Conservation (phyloP, 1,140 invertebrate species). For the Nautilus pompilius region DNA sequence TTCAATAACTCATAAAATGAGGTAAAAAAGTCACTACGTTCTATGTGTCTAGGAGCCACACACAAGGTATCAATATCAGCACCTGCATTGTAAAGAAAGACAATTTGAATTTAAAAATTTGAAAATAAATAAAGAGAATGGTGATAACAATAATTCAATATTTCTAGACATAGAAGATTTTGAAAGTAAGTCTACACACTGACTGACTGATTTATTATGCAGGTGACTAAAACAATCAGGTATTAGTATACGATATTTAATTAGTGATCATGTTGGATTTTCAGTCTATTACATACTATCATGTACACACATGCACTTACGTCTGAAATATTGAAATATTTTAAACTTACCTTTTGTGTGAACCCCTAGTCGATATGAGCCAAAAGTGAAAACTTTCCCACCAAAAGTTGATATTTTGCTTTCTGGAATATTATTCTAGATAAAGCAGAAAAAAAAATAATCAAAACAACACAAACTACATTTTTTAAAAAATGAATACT, state of each 20-base stretch:
- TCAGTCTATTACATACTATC: too few species aligned
- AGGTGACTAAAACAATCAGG: too few species aligned
- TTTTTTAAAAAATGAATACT: conserved; percentile 2
- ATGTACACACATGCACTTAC: too few species aligned
- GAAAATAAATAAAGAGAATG: not conserved
- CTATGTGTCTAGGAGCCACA: conserved; percentile 94
- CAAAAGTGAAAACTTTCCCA: conserved; percentile 99
- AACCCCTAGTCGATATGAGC: conserved; percentile 88
- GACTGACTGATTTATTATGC: too few species aligned
- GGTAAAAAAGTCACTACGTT: conserved; percentile 89
- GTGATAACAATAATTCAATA: too few species aligned
- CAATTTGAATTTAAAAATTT: not conserved
- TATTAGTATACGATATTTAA: too few species aligned
- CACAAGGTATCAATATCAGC: conserved; percentile 99
- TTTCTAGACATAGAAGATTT: too few species aligned
- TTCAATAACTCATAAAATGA: conserved; percentile 91
- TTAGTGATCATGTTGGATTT: too few species aligned
- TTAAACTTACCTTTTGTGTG: conserved; percentile 68
- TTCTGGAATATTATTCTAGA: conserved; percentile 52
- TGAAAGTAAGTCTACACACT: too few species aligned
- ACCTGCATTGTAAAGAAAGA: conserved; percentile 58
- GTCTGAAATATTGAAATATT: too few species aligned
- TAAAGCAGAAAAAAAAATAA: conserved; percentile 5
- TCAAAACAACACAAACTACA: not conserved
- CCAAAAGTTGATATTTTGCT: conserved; percentile 65